phyloP scores from a whole-genome alignment of 2,113 vertebrate genomes.

The Vulpes vulpes region DNA sequence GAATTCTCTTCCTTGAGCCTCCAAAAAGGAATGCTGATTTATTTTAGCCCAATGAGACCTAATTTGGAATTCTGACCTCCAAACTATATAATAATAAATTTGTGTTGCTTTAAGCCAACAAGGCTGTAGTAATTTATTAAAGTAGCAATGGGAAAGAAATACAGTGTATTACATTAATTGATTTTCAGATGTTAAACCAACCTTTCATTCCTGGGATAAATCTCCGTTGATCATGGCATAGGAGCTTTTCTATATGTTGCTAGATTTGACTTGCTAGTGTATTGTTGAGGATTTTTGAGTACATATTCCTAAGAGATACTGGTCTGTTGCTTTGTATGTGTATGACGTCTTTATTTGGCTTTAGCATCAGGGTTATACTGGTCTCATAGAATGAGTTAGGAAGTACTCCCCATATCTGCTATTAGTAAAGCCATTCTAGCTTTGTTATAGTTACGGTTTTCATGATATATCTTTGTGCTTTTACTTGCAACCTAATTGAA shows the following conservation, averaged over 20 bases:
- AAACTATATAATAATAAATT: background rate
- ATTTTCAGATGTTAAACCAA: background rate
- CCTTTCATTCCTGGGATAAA: constrained; percentile 1
- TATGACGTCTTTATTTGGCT: background rate
- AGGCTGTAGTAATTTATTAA: background rate
- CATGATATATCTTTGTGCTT: background rate
- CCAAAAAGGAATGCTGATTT: background rate
- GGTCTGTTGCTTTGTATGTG: background rate
- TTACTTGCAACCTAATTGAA: constrained; percentile 46
- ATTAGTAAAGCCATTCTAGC: background rate
- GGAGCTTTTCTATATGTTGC: background rate
- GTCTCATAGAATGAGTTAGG: background rate
- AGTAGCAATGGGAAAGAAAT: background rate
- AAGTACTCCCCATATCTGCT: background rate
- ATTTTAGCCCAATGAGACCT: background rate
- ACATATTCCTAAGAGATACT: background rate
- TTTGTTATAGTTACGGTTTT: background rate
- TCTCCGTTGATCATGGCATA: background rate
- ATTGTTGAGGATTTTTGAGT: constrained; percentile 18
- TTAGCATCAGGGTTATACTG: constrained; percentile 1
- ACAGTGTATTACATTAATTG: background rate
- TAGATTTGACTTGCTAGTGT: background rate
- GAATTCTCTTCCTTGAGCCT: background rate
- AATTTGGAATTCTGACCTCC: background rate
- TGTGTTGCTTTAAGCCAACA: background rate